A percentile compares a stretch with the other conserved stretches of the same genome.
These are phyloP conservation scores for Cotesia typhae DNA, from an alignment of 1,140 invertebrate genomes.

Conservation along the genomic window DNA sequence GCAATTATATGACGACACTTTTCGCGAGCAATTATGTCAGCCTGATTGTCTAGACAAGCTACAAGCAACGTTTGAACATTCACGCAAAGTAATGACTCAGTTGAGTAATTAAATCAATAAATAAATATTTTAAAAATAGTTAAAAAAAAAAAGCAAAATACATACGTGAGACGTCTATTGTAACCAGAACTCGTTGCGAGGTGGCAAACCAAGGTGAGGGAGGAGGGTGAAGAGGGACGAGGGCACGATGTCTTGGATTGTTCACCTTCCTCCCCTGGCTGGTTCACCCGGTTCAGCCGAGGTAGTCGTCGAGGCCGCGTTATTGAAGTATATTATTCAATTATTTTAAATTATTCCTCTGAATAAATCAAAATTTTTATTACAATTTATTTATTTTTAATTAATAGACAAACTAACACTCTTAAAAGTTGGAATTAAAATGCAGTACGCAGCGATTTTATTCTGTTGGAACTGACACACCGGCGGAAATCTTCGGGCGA, in stretches of 20 bases:
- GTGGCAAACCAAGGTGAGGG: slow-evolving; percentile 18
- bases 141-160: slow-evolving; percentile 33
- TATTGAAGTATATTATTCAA: too few relatives aligned
- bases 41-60: too few relatives aligned
- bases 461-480: not conserved
- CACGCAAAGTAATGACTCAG: too few relatives aligned
- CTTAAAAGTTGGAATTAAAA: not conserved
- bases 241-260: not conserved
- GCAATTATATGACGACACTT: too few relatives aligned
- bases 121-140: not conserved
- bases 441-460: not conserved
- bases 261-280: slow-evolving; percentile 4
- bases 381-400: not conserved
- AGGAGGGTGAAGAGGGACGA: not conserved
- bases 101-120: too few relatives aligned
- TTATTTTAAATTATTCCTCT: too few relatives aligned
- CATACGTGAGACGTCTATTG: slow-evolving; percentile 15
- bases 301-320: slow-evolving; percentile 14
- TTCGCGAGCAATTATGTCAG: too few relatives aligned
- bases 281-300: slow-evolving; percentile 12
- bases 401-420: not conserved
- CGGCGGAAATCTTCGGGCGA: slow-evolving; percentile 15
- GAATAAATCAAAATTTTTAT: too few relatives aligned
- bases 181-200: slow-evolving; percentile 19
- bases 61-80: too few relatives aligned